phyloP scores from a whole-genome alignment of 1,140 invertebrate genomes.

The Spodoptera frugiperda region DNA sequence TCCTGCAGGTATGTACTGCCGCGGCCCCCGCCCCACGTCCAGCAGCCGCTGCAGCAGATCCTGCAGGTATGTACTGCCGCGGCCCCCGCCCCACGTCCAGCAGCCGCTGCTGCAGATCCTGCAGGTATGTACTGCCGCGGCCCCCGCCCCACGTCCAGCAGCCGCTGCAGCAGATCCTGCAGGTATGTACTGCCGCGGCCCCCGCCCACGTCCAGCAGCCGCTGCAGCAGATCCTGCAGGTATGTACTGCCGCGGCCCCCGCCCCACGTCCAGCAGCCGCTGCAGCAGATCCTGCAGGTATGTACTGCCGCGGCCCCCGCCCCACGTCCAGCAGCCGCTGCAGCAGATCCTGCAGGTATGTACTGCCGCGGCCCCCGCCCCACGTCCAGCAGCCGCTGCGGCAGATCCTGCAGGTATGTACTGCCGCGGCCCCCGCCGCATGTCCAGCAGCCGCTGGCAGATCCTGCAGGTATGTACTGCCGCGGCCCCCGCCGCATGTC shows the following conservation, averaged over 20 bases:
- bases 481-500: conserved; percentile 58
- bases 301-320: conserved; percentile 62
- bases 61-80: conserved; percentile 69
- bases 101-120: conserved; percentile 65
- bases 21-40: conserved; percentile 56
- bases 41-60: conserved; percentile 63
- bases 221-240: conserved; percentile 69
- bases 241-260: conserved; percentile 63
- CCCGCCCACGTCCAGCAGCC: conserved; percentile 58
- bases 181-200: conserved; percentile 67
- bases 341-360: conserved; percentile 68
- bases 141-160: conserved; percentile 56
- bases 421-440: conserved; percentile 68
- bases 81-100: conserved; percentile 56
- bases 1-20: conserved; percentile 64
- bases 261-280: conserved; percentile 56
- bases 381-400: conserved; percentile 59
- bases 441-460: too few relatives aligned
- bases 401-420: conserved; percentile 67
- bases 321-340: conserved; percentile 58
- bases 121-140: conserved; percentile 67
- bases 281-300: conserved; percentile 71
- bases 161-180: conserved; percentile 67
- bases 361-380: conserved; percentile 64
- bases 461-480: conserved; percentile 62